Conservation (phyloP, 2,888 invertebrate genomes). For the Volucella inflata region DNA sequence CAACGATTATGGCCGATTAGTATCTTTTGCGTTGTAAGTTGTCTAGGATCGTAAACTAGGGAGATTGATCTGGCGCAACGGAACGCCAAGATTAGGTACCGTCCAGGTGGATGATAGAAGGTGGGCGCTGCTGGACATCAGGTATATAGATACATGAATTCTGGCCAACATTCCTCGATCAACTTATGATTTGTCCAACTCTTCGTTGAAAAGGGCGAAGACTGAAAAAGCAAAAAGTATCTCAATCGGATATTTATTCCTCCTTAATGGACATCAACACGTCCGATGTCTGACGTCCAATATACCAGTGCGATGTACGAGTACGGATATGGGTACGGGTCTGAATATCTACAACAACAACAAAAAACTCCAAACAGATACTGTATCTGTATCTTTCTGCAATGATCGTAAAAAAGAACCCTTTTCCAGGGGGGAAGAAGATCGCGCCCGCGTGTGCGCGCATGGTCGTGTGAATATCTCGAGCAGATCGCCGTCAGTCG, state of each 20-base stretch:
- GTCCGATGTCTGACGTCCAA: slow-evolving; percentile 74
- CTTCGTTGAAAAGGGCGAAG: slow-evolving; percentile 15
- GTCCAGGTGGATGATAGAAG: slow-evolving; percentile 24
- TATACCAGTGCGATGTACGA: slow-evolving; percentile 48
- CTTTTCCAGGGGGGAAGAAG: slow-evolving; percentile 46
- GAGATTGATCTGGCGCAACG: slow-evolving; percentile 67
- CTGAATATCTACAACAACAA: slow-evolving; percentile 36
- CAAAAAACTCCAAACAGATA: not conserved
- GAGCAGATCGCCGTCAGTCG: slow-evolving; percentile 74
- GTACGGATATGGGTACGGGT: no score
- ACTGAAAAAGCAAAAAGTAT: slow-evolving; percentile 24
- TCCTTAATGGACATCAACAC: slow-evolving; percentile 81
- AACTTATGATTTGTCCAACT: slow-evolving; percentile 71
- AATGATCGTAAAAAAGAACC: slow-evolving; percentile 29
- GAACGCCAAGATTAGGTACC: slow-evolving; percentile 28
- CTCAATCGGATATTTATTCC: slow-evolving; percentile 79
- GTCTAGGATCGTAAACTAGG: slow-evolving; percentile 72
- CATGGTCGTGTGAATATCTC: slow-evolving; percentile 73
- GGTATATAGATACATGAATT: slow-evolving; percentile 29
- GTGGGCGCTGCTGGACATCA: slow-evolving; percentile 69
- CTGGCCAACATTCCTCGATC: slow-evolving; percentile 55
- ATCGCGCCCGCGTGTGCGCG: slow-evolving; percentile 68
- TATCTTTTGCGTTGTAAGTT: slow-evolving; percentile 68
- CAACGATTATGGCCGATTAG: slow-evolving; percentile 75
- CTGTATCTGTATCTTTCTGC: slow-evolving; percentile 20